Evolutionary conservation across 2,797 vertebrate genomes (phyloP).

Genomic region (Myripristis murdjan): DNA sequence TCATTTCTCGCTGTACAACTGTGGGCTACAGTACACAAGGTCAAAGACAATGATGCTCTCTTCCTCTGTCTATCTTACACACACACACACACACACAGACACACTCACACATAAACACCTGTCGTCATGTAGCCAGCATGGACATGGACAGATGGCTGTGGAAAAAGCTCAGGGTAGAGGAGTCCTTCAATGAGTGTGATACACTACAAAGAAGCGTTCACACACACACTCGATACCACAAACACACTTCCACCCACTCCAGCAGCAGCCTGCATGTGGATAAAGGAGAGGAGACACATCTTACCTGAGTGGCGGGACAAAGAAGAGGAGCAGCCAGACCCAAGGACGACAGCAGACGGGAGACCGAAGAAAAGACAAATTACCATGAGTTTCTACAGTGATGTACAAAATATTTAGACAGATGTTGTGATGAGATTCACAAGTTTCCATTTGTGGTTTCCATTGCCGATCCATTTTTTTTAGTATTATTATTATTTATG

Average conservation of each 20-base stretch:
- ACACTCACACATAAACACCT: slow-evolving; percentile 40
- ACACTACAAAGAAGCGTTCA: background rate
- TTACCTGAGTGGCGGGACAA: slow-evolving; percentile 43
- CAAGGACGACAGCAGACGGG: slow-evolving; percentile 1
- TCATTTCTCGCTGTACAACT: slow-evolving; percentile 2
- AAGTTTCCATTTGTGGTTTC: too few relatives aligned
- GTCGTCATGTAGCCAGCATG: slow-evolving; percentile 58
- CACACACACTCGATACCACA: slow-evolving; percentile 1
- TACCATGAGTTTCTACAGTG: too few relatives aligned
- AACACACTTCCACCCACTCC: background rate
- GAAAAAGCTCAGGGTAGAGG: slow-evolving; percentile 21
- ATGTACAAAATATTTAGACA: too few relatives aligned
- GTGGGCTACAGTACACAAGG: slow-evolving; percentile 3
- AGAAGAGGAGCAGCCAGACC: background rate
- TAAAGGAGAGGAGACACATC: slow-evolving; percentile 5
- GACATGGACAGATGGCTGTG: slow-evolving; percentile 38
- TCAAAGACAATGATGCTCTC: slow-evolving; percentile 29
- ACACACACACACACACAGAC: slow-evolving; percentile 6
- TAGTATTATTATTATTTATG: too few relatives aligned
- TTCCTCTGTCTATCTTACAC: background rate
- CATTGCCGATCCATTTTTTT: too few relatives aligned
- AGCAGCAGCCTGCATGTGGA: background rate
- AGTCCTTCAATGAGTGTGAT: slow-evolving; percentile 8
- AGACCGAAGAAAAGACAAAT: slow-evolving; percentile 4
- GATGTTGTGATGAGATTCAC: too few relatives aligned